A percentile compares a stretch with the other conserved stretches of the same genome.
Evolutionary conservation across 2,113 vertebrate genomes (phyloP).

Genomic region (Onychostruthus taczanowskii): DNA sequence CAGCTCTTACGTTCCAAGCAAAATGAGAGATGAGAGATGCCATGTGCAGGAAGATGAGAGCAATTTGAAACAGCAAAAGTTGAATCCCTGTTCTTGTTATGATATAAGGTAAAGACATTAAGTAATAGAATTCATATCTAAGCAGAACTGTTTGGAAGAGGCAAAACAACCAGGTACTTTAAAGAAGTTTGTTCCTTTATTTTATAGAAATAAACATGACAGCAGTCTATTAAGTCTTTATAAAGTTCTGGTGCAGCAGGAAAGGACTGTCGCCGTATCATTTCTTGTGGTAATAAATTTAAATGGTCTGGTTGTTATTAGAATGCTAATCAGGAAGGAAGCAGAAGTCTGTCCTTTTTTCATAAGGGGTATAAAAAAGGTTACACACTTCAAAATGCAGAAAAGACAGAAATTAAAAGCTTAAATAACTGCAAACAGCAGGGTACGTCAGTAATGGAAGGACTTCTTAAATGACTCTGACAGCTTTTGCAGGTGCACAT

Average conservation of each 20-base stretch:
- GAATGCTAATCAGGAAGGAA: constrained; percentile 71
- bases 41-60: neutral
- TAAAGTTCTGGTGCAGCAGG: constrained; percentile 22
- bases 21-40: neutral
- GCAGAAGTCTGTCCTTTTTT: constrained; percentile 76
- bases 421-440: constrained; percentile 58
- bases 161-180: neutral
- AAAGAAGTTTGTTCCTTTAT: neutral
- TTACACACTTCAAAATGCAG: constrained; percentile 55
- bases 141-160: neutral
- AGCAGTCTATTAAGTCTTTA: constrained; percentile 41
- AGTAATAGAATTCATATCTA: neutral
- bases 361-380: constrained; percentile 67
- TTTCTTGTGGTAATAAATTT: constrained; percentile 23
- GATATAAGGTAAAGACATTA: neutral
- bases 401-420: constrained; percentile 68
- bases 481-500: constrained; percentile 78
- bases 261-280: neutral
- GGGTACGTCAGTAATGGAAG: constrained; percentile 30
- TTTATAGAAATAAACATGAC: neutral
- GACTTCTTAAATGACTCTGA: constrained; percentile 47
- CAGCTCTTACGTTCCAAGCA: neutral
- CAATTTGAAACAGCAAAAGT: neutral
- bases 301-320: constrained; percentile 55
- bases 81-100: neutral